Base-by-base conservation (phyloP, 2,797 vertebrate species). In the Lepus townsendii region DNA sequence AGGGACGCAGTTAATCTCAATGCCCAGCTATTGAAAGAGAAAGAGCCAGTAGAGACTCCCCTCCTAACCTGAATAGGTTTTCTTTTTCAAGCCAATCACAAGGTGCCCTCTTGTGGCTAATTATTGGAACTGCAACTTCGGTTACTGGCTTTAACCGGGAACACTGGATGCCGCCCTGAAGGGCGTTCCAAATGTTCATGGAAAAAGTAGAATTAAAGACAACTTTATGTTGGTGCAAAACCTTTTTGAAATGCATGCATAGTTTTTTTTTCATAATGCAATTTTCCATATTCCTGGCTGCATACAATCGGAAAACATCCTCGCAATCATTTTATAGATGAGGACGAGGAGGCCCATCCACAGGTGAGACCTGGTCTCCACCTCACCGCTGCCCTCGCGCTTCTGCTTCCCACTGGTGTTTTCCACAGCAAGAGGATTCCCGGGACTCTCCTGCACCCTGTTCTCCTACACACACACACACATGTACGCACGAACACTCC, bases 61-160 rank as follows among this genome's bases (percentile, higher is more conserved):
- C 50, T 14, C 52, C 52, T 30, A 19, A 11, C 27, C 38, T 5
- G 26, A 42, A 20, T 2, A 32, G 22, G 32, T 66, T 63, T 52
- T 4, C 2, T 38, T 35, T 69, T 76, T 17, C 47, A 83, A 73
- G 3, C 1, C 3, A 16, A 7, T 66, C 86, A 42, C 76, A 63
- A 1, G 79, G 38, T 19, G 86, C 11, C 73, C 54, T 80, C 97
- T 96, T 30, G 89, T 93, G 97, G 80, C 52, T 0, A 10, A 14
- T 17, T 62, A 0, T 27, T 38, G 52, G 32, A 83, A 68, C 63
- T 87, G 63, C 94, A 91, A 10, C 22, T 9, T 10, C 4, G 10
- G 20, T 84, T 78, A 54, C 4, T 2, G 26, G 20, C 16, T 11
- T 57, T 57, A 57, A 57, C 54, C 54, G 19, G 54, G 54, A 57